phyloP scores from a whole-genome alignment of 1,140 invertebrate species.

The Drosophila sp. region DNA sequence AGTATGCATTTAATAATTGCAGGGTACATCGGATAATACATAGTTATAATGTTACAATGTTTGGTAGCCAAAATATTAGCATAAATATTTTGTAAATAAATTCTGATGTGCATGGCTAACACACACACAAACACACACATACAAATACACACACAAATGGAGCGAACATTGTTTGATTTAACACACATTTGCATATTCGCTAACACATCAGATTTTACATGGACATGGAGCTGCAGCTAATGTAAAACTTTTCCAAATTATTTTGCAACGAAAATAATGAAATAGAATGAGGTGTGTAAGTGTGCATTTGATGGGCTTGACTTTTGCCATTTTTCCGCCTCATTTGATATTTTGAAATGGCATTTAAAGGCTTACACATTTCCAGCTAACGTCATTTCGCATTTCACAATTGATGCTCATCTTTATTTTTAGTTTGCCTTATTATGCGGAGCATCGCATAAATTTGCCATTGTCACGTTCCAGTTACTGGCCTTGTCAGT shows the following conservation, averaged over 20 bases:
- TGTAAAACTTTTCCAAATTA: constrained; percentile 39
- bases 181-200: constrained; percentile 42
- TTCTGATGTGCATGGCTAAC: constrained; percentile 44
- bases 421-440: constrained; percentile 17
- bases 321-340: constrained; percentile 4
- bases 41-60: constrained; percentile 46
- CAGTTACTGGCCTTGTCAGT: constrained; percentile 14
- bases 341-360: constrained; percentile 35
- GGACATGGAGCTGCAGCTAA: constrained; percentile 36
- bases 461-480: constrained; percentile 47
- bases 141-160: constrained; percentile 10
- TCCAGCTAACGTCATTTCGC: constrained; percentile 1
- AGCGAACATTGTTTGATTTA: constrained; percentile 26
- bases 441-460: constrained; percentile 38
- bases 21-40: constrained; percentile 15
- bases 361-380: constrained; percentile 36
- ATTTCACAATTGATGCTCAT: constrained; percentile 25
- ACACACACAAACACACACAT: constrained; percentile 6
- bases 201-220: constrained; percentile 41
- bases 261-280: constrained; percentile 17
- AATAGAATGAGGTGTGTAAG: not conserved
- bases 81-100: constrained; percentile 68
- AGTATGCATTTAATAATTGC: not conserved
- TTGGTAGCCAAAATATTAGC: constrained; percentile 66
- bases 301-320: not conserved